These are phyloP conservation scores for Trachymyrmex cornetzi DNA, from an alignment of 1,140 invertebrate genomes.

Conservation along the genomic window DNA sequence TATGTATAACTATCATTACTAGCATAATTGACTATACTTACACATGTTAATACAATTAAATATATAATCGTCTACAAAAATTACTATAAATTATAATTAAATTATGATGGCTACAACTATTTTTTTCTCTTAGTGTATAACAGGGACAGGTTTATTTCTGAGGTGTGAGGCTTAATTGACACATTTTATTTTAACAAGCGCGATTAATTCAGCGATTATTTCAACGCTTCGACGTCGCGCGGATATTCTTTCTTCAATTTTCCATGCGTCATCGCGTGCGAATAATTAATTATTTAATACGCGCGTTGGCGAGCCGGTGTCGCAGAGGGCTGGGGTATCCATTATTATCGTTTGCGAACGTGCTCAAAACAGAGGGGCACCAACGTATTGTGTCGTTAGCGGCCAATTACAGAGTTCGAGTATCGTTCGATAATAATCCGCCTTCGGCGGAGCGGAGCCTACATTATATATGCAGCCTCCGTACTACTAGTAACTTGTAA, in stretches of 20 bases:
- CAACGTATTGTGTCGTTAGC: conserved; percentile 50
- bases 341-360: conserved; percentile 35
- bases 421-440: conserved; percentile 54
- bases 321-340: background rate
- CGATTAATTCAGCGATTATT: conserved; percentile 16
- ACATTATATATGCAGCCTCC: conserved; percentile 9
- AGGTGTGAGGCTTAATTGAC: background rate
- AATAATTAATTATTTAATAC: conserved; percentile 28
- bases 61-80: too few species aligned
- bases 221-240: background rate
- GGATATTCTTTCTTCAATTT: background rate
- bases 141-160: background rate
- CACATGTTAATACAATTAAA: too few species aligned
- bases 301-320: background rate
- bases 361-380: conserved; percentile 18
- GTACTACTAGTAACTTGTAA: conserved; percentile 48
- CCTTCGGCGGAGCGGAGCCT: background rate
- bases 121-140: background rate
- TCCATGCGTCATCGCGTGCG: background rate
- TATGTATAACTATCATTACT: too few species aligned
- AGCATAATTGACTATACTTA: too few species aligned
- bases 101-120: too few species aligned
- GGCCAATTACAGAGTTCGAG: conserved; percentile 48
- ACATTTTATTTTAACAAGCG: background rate
- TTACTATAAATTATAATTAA: too few species aligned